Evolutionary conservation across 2,113 vertebrate species (phyloP), one percentile per base, ranked within the genome.

Genomic region (Rutilus rutilus): DNA sequence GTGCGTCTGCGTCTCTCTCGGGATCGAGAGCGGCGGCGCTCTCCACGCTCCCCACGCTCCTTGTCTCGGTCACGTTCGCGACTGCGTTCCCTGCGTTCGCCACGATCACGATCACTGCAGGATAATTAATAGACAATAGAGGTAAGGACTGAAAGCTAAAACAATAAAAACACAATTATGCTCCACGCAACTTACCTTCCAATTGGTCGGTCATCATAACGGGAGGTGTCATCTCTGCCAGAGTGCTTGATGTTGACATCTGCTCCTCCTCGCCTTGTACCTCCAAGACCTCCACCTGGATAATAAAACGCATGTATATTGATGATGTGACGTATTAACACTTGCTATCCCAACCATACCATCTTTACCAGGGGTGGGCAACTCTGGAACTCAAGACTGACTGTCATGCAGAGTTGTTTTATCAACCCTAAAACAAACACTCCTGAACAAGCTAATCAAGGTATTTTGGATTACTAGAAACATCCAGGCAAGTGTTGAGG

Each of bases 241-340:
- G 97, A 98, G 86, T 98, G 97, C 85, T 97, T 96, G 82, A 98
- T 98, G 89, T 98, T 98, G 79, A 98, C 97, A 15, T 98, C 97
- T 0, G 97, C 97, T 30, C 97, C 97, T 0, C 97, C 97, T 91
- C 97, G 95, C 80, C 97, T 92, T 11, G 97, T 98, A 11, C 97
- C 97, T 11, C 97, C 97, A 6, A 98, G 92, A 87, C 97, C 97
- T 1, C 97, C 97, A 86, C 97, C 97, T 98, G 54, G 1, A 19
- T 9, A 76, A 27, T 60, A 23, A 64, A 36, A 9, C 9, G 36
- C 5, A 69, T 14, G 17, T 0, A 64, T 4, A 81, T 12, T 25
- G 14, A 42, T 39, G 67, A 39, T 9, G 5, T 39, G 17, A 69
- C 39, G 65, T 36, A 23, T 57, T 8, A 69, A 69, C 4, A 69